Evolutionary conservation across 2,888 invertebrate species (phyloP), one percentile per base, ranked within the genome.

Genomic region (Chloromyia formosa): DNA sequence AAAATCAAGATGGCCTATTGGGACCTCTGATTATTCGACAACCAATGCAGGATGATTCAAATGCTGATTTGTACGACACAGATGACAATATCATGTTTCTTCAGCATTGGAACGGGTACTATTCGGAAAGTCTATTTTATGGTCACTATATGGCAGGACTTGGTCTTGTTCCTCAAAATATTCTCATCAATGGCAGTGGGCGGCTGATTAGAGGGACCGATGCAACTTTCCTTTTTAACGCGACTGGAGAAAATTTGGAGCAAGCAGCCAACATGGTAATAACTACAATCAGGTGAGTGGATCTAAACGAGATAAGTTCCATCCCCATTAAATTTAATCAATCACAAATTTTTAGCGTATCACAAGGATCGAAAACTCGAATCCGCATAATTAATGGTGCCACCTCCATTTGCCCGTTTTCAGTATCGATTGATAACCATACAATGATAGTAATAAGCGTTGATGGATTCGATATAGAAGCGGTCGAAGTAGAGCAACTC

Each of bases 361-460:
- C 27, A 7, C 27, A 35, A 35, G 27, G 27, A 35, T 35, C 27
- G 7, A 88, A 89, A 77, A 92, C 94, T 82, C 88, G 93, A 75
- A 92, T 94, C 80, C 87, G 94, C 16, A 84, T 93, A 62, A 91
- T 94, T 79, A 73, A 68, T 35, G 93, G 93, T 0, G 93, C 92
- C 81, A 92, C 93, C 81, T 87, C 93, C 74, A 93, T 93, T 83
- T 94, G 94, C 79, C 94, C 94, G 0, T 90, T 94, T 75, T 91
- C 93, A 83, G 82, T 94, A 79, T 91, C 92, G 0, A 87, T 94
- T 7, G 93, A 93, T 79, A 90, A 91, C 79, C 94, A 94, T 82
- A 91, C 90, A 42, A 86, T 94, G 79, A 88, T 88, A 1, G 86
- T 93, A 62, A 90, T 94, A 60, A 89, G 90, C 75, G 89, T 90